These are phyloP conservation scores for Rotaria sp. DNA, from an alignment of 2,888 invertebrate species.

Conservation along the genomic window DNA sequence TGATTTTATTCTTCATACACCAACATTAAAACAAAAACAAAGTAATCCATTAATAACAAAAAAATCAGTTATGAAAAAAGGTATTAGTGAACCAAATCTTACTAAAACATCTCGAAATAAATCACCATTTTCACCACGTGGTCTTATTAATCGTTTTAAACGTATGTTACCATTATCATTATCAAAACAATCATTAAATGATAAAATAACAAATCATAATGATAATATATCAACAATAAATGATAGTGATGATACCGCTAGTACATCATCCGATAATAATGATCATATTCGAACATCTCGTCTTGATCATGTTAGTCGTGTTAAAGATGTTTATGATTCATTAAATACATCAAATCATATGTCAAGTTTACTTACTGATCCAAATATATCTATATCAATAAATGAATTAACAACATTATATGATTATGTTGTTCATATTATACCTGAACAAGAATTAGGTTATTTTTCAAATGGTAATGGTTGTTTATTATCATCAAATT, in stretches of 20 bases:
- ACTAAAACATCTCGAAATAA: neutral
- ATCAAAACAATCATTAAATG: conserved; percentile 11
- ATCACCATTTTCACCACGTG: conserved; percentile 2
- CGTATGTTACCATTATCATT: neutral
- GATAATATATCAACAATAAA: neutral
- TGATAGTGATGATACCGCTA: conserved; percentile 3
- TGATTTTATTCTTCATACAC: neutral
- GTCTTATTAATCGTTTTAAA: neutral
- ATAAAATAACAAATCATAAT: neutral
- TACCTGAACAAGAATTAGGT: conserved; percentile 9
- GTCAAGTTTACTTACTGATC: neutral
- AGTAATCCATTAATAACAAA: neutral
- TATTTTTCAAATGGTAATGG: conserved; percentile 22
- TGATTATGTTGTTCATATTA: conserved; percentile 11
- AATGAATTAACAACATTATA: neutral
- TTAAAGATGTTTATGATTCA: neutral
- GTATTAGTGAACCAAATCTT: conserved; percentile 22
- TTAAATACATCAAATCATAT: neutral
- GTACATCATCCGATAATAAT: neutral
- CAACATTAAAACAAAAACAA: neutral
- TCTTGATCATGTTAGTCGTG: neutral
- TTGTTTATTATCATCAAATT: neutral
- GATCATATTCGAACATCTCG: neutral
- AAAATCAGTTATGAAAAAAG: neutral
- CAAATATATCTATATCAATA: too few species aligned